Evolutionary conservation across 2,888 invertebrate species (phyloP).

Genomic region (Phrixothrix hirtus): DNA sequence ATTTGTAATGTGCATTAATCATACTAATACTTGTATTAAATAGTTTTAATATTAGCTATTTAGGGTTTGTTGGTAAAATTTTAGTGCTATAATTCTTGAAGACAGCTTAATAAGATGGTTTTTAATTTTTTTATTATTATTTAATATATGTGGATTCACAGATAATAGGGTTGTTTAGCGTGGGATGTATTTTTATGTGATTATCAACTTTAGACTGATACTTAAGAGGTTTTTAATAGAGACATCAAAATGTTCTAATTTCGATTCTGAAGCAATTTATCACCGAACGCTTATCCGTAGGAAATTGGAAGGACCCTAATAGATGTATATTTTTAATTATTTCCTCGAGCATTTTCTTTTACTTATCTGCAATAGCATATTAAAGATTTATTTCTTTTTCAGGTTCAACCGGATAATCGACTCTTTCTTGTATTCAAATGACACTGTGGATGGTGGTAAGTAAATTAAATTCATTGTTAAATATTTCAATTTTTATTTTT

Average conservation of each 20-base stretch:
- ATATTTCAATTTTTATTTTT: neutral
- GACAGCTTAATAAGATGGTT: constrained; percentile 32
- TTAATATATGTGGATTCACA: constrained; percentile 32
- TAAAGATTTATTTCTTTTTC: constrained; percentile 43
- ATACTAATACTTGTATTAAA: too few species aligned
- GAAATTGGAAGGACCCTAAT: constrained; percentile 2
- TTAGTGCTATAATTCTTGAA: constrained; percentile 10
- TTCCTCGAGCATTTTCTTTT: constrained; percentile 4
- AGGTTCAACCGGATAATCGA: constrained; percentile 56
- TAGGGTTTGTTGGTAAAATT: neutral
- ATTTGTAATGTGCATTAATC: too few species aligned
- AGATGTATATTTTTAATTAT: constrained; percentile 15
- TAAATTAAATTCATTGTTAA: too few species aligned
- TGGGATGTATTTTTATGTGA: constrained; percentile 32
- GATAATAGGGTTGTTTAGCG: constrained; percentile 35
- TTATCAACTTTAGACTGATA: constrained; percentile 27
- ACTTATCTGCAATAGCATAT: constrained; percentile 4
- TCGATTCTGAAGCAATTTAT: constrained; percentile 15
- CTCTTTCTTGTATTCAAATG: constrained; percentile 43
- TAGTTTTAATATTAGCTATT: too few species aligned
- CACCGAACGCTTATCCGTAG: constrained; percentile 7
- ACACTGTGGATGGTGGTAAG: constrained; percentile 50
- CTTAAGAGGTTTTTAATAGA: constrained; percentile 30
- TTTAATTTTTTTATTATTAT: constrained; percentile 31
- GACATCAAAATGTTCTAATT: constrained; percentile 31